Evolutionary conservation across 2,797 vertebrate species (phyloP).

Genomic region (Adelosebastes latens): DNA sequence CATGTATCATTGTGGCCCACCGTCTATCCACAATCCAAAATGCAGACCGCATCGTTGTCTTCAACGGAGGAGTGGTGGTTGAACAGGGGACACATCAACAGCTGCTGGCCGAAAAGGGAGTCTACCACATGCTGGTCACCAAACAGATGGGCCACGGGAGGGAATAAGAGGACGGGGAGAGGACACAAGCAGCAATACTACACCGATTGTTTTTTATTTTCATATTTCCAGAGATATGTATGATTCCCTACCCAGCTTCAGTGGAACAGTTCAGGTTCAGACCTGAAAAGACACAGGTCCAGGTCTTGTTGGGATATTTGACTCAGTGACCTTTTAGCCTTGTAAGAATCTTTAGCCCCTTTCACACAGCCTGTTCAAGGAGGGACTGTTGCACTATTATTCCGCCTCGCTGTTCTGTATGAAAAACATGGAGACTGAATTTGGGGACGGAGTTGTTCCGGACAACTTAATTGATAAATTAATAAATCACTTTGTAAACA

Average conservation of each 20-base stretch:
- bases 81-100: constrained; percentile 94
- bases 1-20: constrained; percentile 93
- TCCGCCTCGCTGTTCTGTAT: too few species aligned
- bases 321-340: neutral
- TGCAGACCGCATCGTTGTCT: constrained; percentile 88
- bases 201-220: neutral
- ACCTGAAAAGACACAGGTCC: too few species aligned
- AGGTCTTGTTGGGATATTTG: neutral
- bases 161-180: constrained; percentile 13
- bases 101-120: constrained; percentile 87
- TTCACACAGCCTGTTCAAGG: too few species aligned
- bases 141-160: constrained; percentile 78
- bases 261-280: neutral
- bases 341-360: neutral
- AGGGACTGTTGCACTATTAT: too few species aligned
- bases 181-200: neutral
- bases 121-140: constrained; percentile 90
- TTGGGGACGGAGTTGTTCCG: too few species aligned
- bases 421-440: too few species aligned
- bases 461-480: too few species aligned
- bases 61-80: constrained; percentile 86
- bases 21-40: constrained; percentile 95
- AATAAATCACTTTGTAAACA: too few species aligned
- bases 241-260: neutral
- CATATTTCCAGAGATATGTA: neutral